Evolutionary conservation across 2,113 vertebrate genomes (phyloP).

Genomic region (Laticauda laticaudata): DNA sequence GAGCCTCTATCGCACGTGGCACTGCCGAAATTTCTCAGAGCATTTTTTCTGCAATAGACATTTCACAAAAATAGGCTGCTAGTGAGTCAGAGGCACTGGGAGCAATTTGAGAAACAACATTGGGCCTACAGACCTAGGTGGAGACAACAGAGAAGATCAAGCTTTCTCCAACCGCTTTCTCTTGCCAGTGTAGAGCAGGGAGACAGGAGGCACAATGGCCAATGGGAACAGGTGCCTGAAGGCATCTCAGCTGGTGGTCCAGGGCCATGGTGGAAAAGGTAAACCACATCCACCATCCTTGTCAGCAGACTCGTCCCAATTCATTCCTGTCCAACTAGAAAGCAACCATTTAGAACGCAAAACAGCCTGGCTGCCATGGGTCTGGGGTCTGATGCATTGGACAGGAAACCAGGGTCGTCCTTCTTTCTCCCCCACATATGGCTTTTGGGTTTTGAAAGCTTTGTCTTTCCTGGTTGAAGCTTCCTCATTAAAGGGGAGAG

Average conservation of each 20-base stretch:
- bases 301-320: neutral
- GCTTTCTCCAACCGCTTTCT: neutral
- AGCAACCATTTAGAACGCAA: neutral
- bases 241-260: neutral
- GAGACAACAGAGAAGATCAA: neutral
- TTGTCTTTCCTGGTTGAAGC: neutral
- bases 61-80: neutral
- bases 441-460: neutral
- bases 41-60: neutral
- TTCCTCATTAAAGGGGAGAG: neutral
- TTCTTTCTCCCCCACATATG: neutral
- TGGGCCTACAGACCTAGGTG: neutral
- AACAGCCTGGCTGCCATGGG: neutral
- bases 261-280: neutral
- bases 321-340: neutral
- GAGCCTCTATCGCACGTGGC: neutral
- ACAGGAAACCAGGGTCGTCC: neutral
- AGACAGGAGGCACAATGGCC: too few relatives aligned
- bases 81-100: neutral
- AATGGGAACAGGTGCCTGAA: neutral
- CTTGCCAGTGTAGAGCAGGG: neutral
- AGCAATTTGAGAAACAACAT: neutral
- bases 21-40: neutral
- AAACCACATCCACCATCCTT: neutral
- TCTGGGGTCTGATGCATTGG: neutral